Base-by-base conservation (phyloP, 2,888 invertebrate genomes). In the Diploptera punctata region DNA sequence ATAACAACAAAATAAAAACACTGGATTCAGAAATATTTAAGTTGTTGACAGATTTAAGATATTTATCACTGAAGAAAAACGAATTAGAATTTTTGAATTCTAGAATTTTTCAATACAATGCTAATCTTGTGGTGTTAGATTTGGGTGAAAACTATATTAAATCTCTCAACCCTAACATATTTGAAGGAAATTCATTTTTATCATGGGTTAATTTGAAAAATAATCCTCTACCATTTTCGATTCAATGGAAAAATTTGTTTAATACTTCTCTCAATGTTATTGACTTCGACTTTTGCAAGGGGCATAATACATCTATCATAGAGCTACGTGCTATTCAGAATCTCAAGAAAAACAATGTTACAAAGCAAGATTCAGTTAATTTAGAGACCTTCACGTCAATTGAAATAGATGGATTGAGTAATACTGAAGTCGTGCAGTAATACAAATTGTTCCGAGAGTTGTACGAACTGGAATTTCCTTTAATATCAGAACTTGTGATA, bases 101-200 rank as follows among this genome's bases (percentile, higher is more conserved):
- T 5, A n/a, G 4, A 1, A 31, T 47, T 24, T 47, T 65, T 16
- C n/a, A n/a, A 9, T 7, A 47, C 5, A 65, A 65, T 29, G 10
- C 44, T 3, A 21, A 43, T n/a, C 65, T 65, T 1, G 16, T 47
- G 3, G 26, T 47, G 18, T 44, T 65, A 18, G 47, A 65, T n/a
- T 24, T 65, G 9, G 47, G 65, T 65, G 44, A 16, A n/a, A 65
- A 65, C 13, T 13, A 18, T 16, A 65, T 65, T 10, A 18, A 47
- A n/a, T 18, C 24, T 7, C 18, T 65, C 1, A 29, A 26, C 24
- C 26, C 26, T 19, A n/a, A 44, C 2, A 65, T 29, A n/a, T 65
- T 65, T 29, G 3, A 24, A 5, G 29, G n/a, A 7, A 65, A 65
- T 29, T 44, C n/a, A 7, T 26, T 65, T 47, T 44, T 65, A 26